phyloP scores from a whole-genome alignment of 2,888 invertebrate species.

The Sturmia bella region DNA sequence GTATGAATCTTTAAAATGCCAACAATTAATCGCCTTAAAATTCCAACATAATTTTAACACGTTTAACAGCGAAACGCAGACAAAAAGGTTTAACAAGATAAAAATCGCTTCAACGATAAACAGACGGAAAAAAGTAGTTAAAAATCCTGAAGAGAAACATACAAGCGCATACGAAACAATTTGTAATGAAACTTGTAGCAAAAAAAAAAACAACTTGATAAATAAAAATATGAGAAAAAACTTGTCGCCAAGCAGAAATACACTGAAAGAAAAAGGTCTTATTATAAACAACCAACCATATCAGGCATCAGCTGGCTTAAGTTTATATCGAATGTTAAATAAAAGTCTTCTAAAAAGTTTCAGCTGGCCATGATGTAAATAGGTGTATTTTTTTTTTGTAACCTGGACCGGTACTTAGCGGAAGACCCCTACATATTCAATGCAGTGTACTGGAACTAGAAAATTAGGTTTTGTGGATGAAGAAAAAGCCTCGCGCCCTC shows the following conservation, averaged over 20 bases:
- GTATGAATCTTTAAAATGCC: conserved; percentile 6
- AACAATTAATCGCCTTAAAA: conserved; percentile 61
- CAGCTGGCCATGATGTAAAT: too few relatives aligned
- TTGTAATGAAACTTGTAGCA: conserved; percentile 69
- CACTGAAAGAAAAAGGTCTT: conserved; percentile 32
- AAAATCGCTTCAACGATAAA: conserved; percentile 51
- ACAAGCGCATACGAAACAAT: conserved; percentile 72
- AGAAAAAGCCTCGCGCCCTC: too few relatives aligned
- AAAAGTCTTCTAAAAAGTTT: too few relatives aligned
- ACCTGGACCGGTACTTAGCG: too few relatives aligned
- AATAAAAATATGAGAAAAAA: conserved; percentile 5
- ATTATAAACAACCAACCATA: not conserved
- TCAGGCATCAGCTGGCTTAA: too few relatives aligned
- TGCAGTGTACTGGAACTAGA: too few relatives aligned
- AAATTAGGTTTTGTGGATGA: too few relatives aligned
- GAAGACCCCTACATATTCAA: too few relatives aligned
- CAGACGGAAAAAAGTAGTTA: conserved; percentile 49
- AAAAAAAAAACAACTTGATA: conserved; percentile 34
- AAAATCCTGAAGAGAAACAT: conserved; percentile 65
- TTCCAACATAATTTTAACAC: conserved; percentile 57
- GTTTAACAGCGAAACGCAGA: conserved; percentile 44
- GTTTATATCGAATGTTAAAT: too few relatives aligned
- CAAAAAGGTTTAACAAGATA: conserved; percentile 57
- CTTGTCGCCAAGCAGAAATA: conserved; percentile 37
- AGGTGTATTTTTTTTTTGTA: too few relatives aligned